Conservation (phyloP, 2,888 invertebrate genomes). For the Cetonia aurata region DNA sequence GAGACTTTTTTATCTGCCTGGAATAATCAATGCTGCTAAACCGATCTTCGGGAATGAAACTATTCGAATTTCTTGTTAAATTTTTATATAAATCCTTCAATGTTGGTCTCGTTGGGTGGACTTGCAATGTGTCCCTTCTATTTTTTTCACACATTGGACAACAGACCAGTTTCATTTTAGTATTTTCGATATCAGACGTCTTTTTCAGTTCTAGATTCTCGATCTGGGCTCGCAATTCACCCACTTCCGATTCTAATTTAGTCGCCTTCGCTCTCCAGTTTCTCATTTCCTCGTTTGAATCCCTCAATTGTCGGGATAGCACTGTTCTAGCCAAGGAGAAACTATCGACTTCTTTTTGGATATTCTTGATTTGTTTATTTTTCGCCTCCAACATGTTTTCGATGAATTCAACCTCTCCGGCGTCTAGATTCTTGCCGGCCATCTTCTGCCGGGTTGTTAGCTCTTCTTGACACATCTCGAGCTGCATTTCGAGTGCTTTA, state of each 20-base stretch:
- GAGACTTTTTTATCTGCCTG: constrained; percentile 26
- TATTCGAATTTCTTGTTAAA: not conserved
- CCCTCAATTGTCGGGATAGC: constrained; percentile 46
- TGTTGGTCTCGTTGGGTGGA: not conserved
- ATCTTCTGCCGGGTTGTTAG: constrained; percentile 40
- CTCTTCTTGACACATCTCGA: constrained; percentile 49
- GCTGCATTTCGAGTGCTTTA: constrained; percentile 46
- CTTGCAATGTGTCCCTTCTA: not conserved
- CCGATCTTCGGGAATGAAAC: not conserved
- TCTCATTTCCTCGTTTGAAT: constrained; percentile 51
- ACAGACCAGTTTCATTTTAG: not conserved
- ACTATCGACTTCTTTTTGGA: constrained; percentile 43
- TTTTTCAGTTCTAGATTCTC: constrained; percentile 20
- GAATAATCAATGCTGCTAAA: constrained; percentile 26
- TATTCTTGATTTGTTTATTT: constrained; percentile 50
- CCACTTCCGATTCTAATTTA: constrained; percentile 45
- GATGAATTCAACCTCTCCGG: constrained; percentile 37
- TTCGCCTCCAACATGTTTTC: constrained; percentile 38
- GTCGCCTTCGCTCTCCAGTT: constrained; percentile 50
- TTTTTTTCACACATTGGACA: not conserved
- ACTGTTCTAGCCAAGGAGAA: constrained; percentile 46
- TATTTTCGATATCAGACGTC: not conserved
- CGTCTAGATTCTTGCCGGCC: constrained; percentile 15
- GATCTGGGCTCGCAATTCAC: constrained; percentile 34
- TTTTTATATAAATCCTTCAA: not conserved